Conservation (phyloP, 2,797 vertebrate species). For the Myiotriccus ornatus region DNA sequence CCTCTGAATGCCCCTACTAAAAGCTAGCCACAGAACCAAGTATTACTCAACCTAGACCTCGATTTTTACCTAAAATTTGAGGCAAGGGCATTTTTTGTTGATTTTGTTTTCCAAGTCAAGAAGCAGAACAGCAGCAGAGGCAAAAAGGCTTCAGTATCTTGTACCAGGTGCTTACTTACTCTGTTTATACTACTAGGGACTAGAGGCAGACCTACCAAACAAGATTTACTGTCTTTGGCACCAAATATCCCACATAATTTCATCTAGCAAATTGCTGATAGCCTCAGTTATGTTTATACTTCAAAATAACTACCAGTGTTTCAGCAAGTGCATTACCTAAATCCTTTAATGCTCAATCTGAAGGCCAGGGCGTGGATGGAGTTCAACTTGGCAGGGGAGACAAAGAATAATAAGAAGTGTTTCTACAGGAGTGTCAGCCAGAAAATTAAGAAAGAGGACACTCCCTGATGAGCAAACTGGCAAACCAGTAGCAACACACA, state of each 20-base stretch:
- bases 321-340: background rate
- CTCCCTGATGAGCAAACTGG: background rate
- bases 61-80: background rate
- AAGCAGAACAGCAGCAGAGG: background rate
- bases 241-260: background rate
- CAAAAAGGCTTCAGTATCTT: background rate
- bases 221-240: background rate
- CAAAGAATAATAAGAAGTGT: background rate
- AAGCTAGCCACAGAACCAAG: background rate
- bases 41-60: background rate
- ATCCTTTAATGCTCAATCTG: background rate
- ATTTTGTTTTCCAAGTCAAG: background rate
- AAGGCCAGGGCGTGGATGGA: background rate
- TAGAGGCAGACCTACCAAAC: background rate
- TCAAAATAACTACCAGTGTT: background rate
- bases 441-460: background rate
- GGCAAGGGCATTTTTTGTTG: background rate
- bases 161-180: background rate
- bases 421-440: background rate
- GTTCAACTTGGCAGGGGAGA: background rate
- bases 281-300: background rate
- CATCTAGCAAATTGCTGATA: background rate
- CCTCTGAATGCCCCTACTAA: background rate
- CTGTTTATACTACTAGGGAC: background rate
- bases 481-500: background rate